phyloP scores from a whole-genome alignment of 92 coral and sea anemone genomes.

The Porites evermanni region DNA sequence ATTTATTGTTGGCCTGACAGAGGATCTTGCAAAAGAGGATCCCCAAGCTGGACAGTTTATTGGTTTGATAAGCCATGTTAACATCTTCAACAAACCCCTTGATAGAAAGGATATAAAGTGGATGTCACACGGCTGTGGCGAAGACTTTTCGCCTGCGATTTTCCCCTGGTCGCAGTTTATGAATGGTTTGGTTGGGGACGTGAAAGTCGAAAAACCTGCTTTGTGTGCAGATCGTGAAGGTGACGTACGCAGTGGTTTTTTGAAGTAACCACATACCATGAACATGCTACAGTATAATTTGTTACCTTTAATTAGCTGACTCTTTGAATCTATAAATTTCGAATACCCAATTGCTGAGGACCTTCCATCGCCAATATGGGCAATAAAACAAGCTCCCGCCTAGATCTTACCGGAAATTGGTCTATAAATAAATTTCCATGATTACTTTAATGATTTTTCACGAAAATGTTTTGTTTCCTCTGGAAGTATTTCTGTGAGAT shows the following conservation, averaged over 20 bases:
- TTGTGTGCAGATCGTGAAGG: constrained; percentile 31
- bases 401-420: no score
- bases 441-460: no score
- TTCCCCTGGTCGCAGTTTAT: constrained; percentile 37
- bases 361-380: no score
- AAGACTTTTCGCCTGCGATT: constrained; percentile 2
- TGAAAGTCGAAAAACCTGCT: constrained; percentile 25
- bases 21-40: constrained; percentile 5
- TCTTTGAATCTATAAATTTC: no score
- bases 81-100: constrained; percentile 30
- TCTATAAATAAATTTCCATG: no score
- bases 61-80: constrained; percentile 42
- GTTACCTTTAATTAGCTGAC: no score
- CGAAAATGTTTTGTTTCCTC: no score
- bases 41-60: constrained; percentile 41
- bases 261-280: no score
- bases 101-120: not conserved
- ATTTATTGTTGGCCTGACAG: constrained; percentile 38
- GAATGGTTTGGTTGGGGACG: constrained; percentile 24
- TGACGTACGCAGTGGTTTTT: not conserved
- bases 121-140: constrained; percentile 47
- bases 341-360: no score
- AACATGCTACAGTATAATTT: no score
- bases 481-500: no score
- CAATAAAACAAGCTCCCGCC: no score